Base-by-base conservation (phyloP, 1,140 invertebrate genomes). In the Scaptomyza montana region DNA sequence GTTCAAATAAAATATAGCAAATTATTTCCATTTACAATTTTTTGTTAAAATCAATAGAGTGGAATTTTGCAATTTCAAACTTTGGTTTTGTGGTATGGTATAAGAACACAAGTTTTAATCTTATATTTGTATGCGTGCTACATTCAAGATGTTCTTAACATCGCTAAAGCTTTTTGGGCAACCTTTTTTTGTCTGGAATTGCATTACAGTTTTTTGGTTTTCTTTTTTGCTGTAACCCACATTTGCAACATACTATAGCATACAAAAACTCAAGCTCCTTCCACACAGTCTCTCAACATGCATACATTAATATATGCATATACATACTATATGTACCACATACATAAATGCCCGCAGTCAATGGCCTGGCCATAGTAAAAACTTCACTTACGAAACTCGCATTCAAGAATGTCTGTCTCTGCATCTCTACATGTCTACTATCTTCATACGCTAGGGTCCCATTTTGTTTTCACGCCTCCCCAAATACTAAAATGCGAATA, bases 401-500 rank as follows among this genome's bases (percentile, higher is more conserved):
- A 47, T 51, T 53, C 54, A 53, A 62, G 57, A 68, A 68, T 36
- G 57, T 60, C 55, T 53, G 33, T 36, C 33, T 36, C 33, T 36
- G 33, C 8, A 1, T 36, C 33, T 36, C 33, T 8, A 2, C 33
- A 36, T 36, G 19, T 19, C 6, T 12, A 2, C 39, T 41, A 50
- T 10, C 43, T 50, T 16, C 9, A 28, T 16, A 36, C n/a, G 21
- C 60, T 30, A 5, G 53, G 25, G 45, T 45, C 25, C n/a, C 36
- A 66, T 51, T 59, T 51, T 46, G 13, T 54, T 78, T 81, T 81
- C 71, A 78, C 74, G 77, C 80, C 73, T 74, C 67, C 75, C 60
- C 49, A 30, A 51, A 54, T 45, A 51, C 36, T 41, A 43, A 33
- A 54, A 61, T 55, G 51, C 30, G 46, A 50, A 65, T 43, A 65